Base-by-base conservation (phyloP, 2,113 vertebrate species). In the Trematomus loennbergii region DNA sequence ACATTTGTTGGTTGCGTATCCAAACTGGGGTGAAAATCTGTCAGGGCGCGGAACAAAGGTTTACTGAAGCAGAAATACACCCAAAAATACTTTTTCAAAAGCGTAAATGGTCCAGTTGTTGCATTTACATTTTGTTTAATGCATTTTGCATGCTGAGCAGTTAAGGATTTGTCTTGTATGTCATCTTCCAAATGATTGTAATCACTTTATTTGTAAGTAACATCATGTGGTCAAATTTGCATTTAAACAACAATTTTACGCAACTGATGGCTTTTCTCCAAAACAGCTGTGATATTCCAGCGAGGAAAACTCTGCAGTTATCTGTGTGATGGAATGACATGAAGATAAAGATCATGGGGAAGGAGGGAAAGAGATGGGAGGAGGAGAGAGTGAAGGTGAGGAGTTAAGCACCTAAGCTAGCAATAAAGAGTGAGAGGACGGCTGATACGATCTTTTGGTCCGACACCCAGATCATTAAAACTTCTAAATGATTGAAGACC, bases 121-220 rank as follows among this genome's bases (percentile, higher is more conserved):
- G 50, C 81, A 89, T 91, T 92, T 84, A 54, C 55, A 85, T 87
- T 40, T 84, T 70, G n/a, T 29, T 67, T 78, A 80, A 86, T 81
- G 81, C 58, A 72, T 74, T 81, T 62, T 68, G 85, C 58, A 82
- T 78, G 59, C 65, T n/a, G 69, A 85, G 65, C 18, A 85, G 85
- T 81, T 68, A 69, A 78, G 76, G 69, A 83, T 83, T 86, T 73
- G 62, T 85, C 69, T 71, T 46, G 82, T 83, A 81, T 85, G 75
- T 82, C n/a, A 85, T 87, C 87, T 74, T 81, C 48, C 62, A 84
- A 87, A 87, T 83, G 40, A 88, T 88, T 73, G 76, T 83, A 81
- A 87, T 79, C 74, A 82, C 61, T 76, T 87, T 25, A 86, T 92
- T 82, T 89, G 63, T 63, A 73, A 90, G 74, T 90, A 81, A 81